Conservation (phyloP, 1,140 invertebrate species). For the Temnothorax longispinosus region DNA sequence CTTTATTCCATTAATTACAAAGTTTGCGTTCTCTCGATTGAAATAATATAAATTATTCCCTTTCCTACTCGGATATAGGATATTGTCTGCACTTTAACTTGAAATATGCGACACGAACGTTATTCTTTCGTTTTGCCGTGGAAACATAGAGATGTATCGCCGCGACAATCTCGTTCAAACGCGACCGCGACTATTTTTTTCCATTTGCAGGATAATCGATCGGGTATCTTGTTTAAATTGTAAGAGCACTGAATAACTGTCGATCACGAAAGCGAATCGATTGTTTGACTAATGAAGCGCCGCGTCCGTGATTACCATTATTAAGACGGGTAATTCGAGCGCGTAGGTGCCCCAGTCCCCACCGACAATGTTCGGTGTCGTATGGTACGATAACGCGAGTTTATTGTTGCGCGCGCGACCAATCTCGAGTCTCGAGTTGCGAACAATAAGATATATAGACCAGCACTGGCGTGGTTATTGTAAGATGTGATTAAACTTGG, state of each 20-base stretch:
- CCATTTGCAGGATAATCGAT: neutral
- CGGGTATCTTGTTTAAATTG: slow-evolving; percentile 14
- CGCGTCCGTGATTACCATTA: slow-evolving; percentile 33
- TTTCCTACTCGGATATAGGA: neutral
- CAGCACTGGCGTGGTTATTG: neutral
- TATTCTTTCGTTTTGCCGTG: neutral
- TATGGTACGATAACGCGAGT: slow-evolving; percentile 34
- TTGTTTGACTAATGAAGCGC: slow-evolving; percentile 43
- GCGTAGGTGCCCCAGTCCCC: neutral
- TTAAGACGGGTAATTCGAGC: slow-evolving; percentile 45
- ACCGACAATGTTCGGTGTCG: slow-evolving; percentile 21
- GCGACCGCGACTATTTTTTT: neutral
- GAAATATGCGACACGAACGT: neutral
- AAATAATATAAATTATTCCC: neutral
- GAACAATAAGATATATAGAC: slow-evolving; percentile 25
- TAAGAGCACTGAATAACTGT: neutral
- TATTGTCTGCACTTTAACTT: neutral
- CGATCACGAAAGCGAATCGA: slow-evolving; percentile 8
- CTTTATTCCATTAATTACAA: neutral
- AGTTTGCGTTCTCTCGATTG: neutral
- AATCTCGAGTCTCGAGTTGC: slow-evolving; percentile 10
- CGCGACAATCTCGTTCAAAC: neutral
- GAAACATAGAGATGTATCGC: neutral
- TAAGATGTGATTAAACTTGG: slow-evolving; percentile 47
- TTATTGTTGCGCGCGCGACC: slow-evolving; percentile 15